Percentiles rank a stretch among this genome's conserved stretches.
These are phyloP conservation scores for Pygoscelis antarcticus DNA, from an alignment of 2,113 vertebrate genomes.

Conservation along the genomic window DNA sequence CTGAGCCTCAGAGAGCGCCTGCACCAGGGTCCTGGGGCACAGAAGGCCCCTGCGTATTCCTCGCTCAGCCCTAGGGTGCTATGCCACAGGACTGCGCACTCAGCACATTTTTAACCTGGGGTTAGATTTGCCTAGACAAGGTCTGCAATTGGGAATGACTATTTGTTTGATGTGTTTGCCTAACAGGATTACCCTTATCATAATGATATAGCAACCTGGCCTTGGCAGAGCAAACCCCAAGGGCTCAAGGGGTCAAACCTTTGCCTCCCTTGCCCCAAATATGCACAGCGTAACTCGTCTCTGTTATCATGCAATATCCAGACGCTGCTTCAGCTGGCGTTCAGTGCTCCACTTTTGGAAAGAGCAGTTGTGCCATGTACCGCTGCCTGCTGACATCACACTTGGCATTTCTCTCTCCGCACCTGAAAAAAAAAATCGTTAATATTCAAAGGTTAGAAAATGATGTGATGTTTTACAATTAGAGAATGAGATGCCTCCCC, in stretches of 20 bases:
- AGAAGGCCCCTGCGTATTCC: background rate
- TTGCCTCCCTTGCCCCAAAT: background rate
- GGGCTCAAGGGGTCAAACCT: background rate
- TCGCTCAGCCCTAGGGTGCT: background rate
- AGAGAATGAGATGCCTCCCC: background rate
- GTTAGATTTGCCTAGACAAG: conserved; percentile 19
- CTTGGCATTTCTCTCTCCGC: background rate
- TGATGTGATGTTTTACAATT: background rate
- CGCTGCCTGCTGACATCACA: background rate
- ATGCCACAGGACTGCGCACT: background rate
- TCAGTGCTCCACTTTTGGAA: background rate
- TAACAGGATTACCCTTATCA: conserved; percentile 64
- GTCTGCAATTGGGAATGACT: background rate
- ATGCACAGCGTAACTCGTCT: background rate
- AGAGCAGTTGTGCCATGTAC: background rate
- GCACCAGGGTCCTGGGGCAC: background rate
- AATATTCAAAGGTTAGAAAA: background rate
- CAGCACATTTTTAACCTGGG: conserved; percentile 33
- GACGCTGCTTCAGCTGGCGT: background rate
- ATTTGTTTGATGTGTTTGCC: conserved; percentile 56
- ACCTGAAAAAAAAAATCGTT: background rate
- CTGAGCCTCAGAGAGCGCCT: background rate
- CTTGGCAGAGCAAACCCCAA: conserved; percentile 33
- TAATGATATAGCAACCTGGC: conserved; percentile 34
- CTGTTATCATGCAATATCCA: background rate